These are phyloP conservation scores for Netelia inedita DNA, from an alignment of 2,888 invertebrate genomes.

Conservation along the genomic window DNA sequence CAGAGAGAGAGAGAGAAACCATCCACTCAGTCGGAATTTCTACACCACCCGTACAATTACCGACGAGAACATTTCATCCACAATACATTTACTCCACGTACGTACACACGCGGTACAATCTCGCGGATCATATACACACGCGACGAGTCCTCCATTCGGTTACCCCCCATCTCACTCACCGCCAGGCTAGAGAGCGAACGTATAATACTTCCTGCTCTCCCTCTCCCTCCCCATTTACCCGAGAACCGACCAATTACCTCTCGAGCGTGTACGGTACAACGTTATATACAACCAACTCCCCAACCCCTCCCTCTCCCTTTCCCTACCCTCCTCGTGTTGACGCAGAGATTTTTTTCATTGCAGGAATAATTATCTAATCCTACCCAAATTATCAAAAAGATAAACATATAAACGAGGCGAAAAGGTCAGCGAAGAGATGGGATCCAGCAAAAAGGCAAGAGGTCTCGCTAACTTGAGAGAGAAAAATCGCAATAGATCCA, in stretches of 20 bases:
- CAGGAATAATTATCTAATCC: too few species aligned
- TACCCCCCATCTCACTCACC: not conserved
- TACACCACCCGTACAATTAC: conserved; percentile 44
- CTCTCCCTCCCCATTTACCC: not conserved
- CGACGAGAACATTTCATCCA: conserved; percentile 38
- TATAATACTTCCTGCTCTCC: conserved; percentile 32
- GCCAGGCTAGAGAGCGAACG: not conserved
- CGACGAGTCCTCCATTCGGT: not conserved
- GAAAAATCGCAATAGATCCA: too few species aligned
- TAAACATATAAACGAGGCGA: too few species aligned
- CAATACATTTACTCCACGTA: conserved; percentile 36
- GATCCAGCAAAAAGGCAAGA: too few species aligned
- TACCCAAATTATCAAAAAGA: too few species aligned
- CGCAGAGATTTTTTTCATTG: too few species aligned
- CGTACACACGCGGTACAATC: conserved; percentile 1
- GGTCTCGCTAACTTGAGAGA: too few species aligned
- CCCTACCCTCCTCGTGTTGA: too few species aligned
- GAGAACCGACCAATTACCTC: conserved; percentile 25
- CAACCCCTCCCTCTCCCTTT: too few species aligned
- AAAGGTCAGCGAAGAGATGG: too few species aligned
- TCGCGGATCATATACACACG: not conserved
- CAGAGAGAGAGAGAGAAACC: not conserved
- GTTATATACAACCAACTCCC: too few species aligned
- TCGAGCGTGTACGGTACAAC: not conserved
- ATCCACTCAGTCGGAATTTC: conserved; percentile 44